These are phyloP conservation scores for Gallinago solitaria DNA, from an alignment of 2,797 vertebrate species.

Conservation along the genomic window DNA sequence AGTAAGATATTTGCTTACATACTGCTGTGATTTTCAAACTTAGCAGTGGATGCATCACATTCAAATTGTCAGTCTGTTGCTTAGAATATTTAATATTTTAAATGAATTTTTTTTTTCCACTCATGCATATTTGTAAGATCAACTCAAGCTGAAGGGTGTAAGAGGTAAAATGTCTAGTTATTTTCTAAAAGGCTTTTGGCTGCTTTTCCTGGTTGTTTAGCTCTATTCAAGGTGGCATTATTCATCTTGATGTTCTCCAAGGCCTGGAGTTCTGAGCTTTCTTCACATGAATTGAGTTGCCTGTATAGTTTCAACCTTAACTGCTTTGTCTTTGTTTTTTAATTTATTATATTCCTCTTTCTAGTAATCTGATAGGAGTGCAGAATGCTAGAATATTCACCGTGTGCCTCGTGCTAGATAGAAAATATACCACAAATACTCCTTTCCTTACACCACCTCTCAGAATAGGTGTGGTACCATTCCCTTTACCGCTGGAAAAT, in stretches of 20 bases:
- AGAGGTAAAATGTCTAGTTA: not conserved
- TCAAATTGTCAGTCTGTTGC: not conserved
- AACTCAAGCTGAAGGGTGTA: not conserved
- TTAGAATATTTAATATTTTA: not conserved
- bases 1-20: not conserved
- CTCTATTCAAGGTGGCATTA: not conserved
- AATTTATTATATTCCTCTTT: not conserved
- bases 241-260: not conserved
- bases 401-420: not conserved
- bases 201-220: not conserved
- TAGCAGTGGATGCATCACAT: not conserved
- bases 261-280: not conserved
- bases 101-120: not conserved
- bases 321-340: not conserved
- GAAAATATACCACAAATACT: not conserved
- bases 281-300: not conserved
- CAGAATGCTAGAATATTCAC: not conserved
- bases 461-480: not conserved
- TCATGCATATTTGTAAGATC: not conserved
- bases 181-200: not conserved
- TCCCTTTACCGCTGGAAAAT: not conserved
- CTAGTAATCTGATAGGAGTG: not conserved
- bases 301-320: not conserved
- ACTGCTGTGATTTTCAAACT: not conserved
- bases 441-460: not conserved